Base-by-base conservation (phyloP, 1,140 invertebrate genomes). In the Dolichoris vasculosae region DNA sequence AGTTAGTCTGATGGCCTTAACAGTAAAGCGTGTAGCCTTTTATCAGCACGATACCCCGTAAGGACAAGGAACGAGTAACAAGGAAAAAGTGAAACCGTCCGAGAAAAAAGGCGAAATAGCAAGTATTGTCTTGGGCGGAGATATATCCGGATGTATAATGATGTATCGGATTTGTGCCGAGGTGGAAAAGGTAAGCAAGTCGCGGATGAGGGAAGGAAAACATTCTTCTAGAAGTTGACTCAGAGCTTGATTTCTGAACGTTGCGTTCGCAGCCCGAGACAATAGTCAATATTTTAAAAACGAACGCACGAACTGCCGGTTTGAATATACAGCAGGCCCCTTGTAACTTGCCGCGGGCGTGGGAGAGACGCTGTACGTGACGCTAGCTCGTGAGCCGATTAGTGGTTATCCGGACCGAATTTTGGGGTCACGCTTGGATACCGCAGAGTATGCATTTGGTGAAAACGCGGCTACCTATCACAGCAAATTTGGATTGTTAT, bases 241-340 rank as follows among this genome's bases (percentile, higher is more conserved):
- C 9, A 55, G 11, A 55, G 51, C 2, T 17, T 17, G 51, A 46
- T 26, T 26, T 26, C 23, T 20, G 23, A 13, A 0, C n/a, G n/a
- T 67, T 48, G 46, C 40, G 51, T 13, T 79, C 32, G 48, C n/a
- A n/a, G 78, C 81, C 48, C 75, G 88, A 89, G 87, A 89, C 87
- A 89, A 90, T 90, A 89, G 88, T 88, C 75, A 85, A 88, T 88
- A 88, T 89, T 90, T 89, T 87, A 87, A 63, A 0, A 71, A 82
- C 73, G 86, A 87, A 87, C 78, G 86, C 7, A 17, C 63, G n/a
- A 17, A 4, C 9, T 9, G 7, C 7, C 9, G 11, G 32, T 67
- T 67, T 67, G 30, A 23, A 67, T 30, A 32, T 17, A 35, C n/a
- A 11, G 11, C 63, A 30, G 32, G 35, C 20, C 59, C 26, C 30